Conservation (phyloP, 92 coral and sea anemone genomes). For the Anthopleura xanthogrammica region DNA sequence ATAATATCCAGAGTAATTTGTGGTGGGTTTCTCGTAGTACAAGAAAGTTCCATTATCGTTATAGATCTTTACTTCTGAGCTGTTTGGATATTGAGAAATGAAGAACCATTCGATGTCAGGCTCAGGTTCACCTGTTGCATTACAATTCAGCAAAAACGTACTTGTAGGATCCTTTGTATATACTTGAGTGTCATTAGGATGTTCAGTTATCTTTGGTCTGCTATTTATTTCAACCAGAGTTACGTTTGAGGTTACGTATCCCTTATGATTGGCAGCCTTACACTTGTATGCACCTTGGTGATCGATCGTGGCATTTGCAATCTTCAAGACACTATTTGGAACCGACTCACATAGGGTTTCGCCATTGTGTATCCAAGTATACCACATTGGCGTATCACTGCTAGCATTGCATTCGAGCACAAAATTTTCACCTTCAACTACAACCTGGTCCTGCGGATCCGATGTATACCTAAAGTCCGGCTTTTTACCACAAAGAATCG, state of each 20-base stretch:
- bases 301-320: neutral
- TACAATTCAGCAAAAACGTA: slow-evolving; percentile 39
- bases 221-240: slow-evolving; percentile 49
- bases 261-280: slow-evolving; percentile 51
- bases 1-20: slow-evolving; percentile 9
- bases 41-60: slow-evolving; percentile 44
- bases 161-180: slow-evolving; percentile 21
- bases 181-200: slow-evolving; percentile 38
- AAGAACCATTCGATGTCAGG: slow-evolving; percentile 54
- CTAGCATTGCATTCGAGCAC: slow-evolving; percentile 42
- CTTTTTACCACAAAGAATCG: no score
- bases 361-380: no score
- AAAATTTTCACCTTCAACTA: neutral
- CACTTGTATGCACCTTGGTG: slow-evolving; percentile 58
- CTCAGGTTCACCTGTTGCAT: slow-evolving; percentile 55
- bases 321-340: no score
- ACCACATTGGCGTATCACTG: slow-evolving; percentile 14
- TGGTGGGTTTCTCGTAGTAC: slow-evolving; percentile 26
- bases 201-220: slow-evolving; percentile 45
- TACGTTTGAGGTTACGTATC: slow-evolving; percentile 52
- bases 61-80: slow-evolving; percentile 3
- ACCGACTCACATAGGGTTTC: no score
- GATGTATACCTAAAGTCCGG: no score
- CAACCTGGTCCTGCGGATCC: no score
- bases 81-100: neutral